A percentile compares a stretch with the other conserved stretches of the same genome.
These are phyloP conservation scores for Aurelia coerulea DNA, from an alignment of 30 jellyfish, hydroid and myxozoan genomes.

Conservation along the genomic window DNA sequence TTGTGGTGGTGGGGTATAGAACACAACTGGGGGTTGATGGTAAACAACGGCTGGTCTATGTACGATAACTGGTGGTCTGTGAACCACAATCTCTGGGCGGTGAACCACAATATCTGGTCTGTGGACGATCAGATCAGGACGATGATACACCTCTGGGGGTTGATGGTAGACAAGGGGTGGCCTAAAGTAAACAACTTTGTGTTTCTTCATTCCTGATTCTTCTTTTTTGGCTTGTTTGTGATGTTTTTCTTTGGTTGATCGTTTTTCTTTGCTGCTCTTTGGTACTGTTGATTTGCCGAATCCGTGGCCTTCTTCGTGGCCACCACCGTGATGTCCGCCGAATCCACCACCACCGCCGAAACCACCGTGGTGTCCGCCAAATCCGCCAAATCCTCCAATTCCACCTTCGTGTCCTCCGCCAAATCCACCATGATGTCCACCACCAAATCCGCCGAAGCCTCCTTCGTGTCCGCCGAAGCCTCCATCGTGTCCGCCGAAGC, in stretches of 20 bases:
- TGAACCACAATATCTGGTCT: constrained; percentile 98
- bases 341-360: constrained; percentile 69
- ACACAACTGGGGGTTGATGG: constrained; percentile 99
- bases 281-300: constrained; percentile 65
- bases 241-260: constrained; percentile 41
- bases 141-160: constrained; percentile 94
- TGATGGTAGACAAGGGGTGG: constrained; percentile 97
- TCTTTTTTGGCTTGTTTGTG: constrained; percentile 38
- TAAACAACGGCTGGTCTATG: constrained; percentile 97
- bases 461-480: constrained; percentile 66
- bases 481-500: constrained; percentile 60
- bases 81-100: constrained; percentile 94
- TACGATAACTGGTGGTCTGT: constrained; percentile 95
- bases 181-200: constrained; percentile 89
- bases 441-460: constrained; percentile 54
- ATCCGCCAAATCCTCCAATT: constrained; percentile 15
- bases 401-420: constrained; percentile 56
- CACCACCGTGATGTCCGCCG: constrained; percentile 69
- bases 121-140: constrained; percentile 96
- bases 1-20: constrained; percentile 94
- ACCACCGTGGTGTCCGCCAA: not conserved
- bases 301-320: constrained; percentile 84
- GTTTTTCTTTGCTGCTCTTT: constrained; percentile 31
- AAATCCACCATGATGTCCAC: constrained; percentile 52
- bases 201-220: constrained; percentile 76